These are phyloP conservation scores for Sarcophaga caerulescens DNA, from an alignment of 2,888 invertebrate genomes.

Conservation along the genomic window DNA sequence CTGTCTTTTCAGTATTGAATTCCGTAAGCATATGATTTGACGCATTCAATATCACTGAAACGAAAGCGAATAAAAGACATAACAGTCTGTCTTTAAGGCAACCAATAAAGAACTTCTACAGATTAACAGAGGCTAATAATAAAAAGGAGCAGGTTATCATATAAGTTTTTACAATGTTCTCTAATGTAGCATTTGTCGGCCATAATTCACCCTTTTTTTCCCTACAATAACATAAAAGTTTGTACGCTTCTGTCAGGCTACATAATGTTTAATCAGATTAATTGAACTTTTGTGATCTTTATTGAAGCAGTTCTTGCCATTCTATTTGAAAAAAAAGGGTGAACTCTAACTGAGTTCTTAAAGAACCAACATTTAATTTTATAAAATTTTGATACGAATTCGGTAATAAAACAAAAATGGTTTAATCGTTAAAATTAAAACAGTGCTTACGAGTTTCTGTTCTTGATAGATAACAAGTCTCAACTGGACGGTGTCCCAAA, in stretches of 20 bases:
- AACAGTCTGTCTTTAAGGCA: conserved; percentile 7
- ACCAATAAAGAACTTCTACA: background rate
- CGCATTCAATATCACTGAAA: conserved; percentile 37
- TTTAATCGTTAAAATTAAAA: no score
- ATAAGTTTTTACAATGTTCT: no score
- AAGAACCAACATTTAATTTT: background rate
- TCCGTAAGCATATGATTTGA: no score
- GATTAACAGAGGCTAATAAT: conserved; percentile 5
- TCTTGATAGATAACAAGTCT: no score
- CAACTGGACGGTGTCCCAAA: no score
- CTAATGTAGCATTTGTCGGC: no score
- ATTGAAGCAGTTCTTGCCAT: conserved; percentile 27
- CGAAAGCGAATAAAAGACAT: conserved; percentile 8
- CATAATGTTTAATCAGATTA: conserved; percentile 51
- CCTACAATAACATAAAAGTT: background rate
- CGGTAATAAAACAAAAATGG: no score
- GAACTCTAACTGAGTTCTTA: background rate
- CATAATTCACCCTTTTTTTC: background rate
- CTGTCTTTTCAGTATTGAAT: no score
- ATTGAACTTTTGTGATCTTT: conserved; percentile 63
- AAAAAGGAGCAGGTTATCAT: no score
- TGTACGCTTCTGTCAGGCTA: conserved; percentile 31
- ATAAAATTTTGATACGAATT: no score
- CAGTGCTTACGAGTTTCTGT: no score
- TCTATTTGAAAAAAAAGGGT: conserved; percentile 14